Evolutionary conservation across 2,888 invertebrate genomes (phyloP).

Genomic region (Melieria picta): DNA sequence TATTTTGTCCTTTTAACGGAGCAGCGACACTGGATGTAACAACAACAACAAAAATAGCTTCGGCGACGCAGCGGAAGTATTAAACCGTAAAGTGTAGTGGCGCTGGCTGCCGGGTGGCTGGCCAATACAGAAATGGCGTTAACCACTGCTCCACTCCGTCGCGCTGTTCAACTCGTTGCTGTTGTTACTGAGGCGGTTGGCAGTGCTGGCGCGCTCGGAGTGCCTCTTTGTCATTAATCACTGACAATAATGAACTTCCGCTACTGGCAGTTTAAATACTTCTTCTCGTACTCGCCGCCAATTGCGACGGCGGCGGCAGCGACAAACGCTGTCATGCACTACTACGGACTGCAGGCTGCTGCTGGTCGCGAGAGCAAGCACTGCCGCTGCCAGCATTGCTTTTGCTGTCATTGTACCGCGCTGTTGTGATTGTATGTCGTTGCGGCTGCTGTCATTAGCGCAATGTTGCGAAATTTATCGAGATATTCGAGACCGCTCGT

Average conservation of each 20-base stretch:
- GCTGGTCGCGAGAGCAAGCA: not conserved
- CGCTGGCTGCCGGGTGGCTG: conserved; percentile 49
- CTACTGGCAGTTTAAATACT: conserved; percentile 49
- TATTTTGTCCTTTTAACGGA: conserved; percentile 2
- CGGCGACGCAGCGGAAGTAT: conserved; percentile 46
- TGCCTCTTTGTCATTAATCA: conserved; percentile 58
- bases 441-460: conserved; percentile 11
- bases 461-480: conserved; percentile 16
- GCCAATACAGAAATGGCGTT: conserved; percentile 23
- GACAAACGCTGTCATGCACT: not conserved
- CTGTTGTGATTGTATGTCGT: not conserved
- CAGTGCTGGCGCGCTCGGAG: conserved; percentile 19
- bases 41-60: conserved; percentile 24
- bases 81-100: conserved; percentile 53
- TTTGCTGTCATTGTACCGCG: conserved; percentile 12
- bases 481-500: conserved; percentile 4
- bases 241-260: conserved; percentile 64
- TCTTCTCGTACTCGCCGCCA: no score
- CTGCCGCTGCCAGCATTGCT: conserved; percentile 2
- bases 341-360: not conserved
- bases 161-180: no score
- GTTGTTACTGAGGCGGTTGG: not conserved
- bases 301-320: not conserved
- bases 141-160: no score
- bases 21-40: conserved; percentile 24